Conservation (phyloP, 2,888 invertebrate genomes). For the Elysia crispata region DNA sequence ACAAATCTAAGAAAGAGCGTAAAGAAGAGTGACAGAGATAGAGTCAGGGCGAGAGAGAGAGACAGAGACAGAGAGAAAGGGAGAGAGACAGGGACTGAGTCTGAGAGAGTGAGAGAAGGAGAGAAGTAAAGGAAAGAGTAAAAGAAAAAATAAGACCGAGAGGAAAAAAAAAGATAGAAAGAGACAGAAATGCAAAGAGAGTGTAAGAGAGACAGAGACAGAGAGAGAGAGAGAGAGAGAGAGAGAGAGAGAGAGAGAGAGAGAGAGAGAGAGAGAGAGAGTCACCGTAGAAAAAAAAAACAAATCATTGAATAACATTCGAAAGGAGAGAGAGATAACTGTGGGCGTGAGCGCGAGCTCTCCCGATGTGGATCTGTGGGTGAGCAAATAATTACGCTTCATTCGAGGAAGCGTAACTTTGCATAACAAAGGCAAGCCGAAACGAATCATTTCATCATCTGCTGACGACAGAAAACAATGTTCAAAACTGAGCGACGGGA, state of each 20-base stretch:
- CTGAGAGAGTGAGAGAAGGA: not conserved
- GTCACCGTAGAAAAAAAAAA: too few species aligned
- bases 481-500: too few species aligned
- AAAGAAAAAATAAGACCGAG: not conserved
- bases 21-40: not conserved
- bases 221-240: not conserved
- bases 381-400: not conserved
- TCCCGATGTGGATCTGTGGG: not conserved
- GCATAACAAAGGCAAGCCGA: not conserved
- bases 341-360: too few species aligned
- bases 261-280: slow-evolving; percentile 17
- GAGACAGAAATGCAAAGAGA: not conserved
- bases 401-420: not conserved
- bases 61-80: not conserved
- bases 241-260: not conserved
- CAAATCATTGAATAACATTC: too few species aligned
- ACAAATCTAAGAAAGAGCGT: too few species aligned
- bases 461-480: not conserved
- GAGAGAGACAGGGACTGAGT: not conserved
- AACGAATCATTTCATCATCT: not conserved
- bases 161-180: too few species aligned
- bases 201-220: not conserved
- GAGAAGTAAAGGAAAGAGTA: not conserved
- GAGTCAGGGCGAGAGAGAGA: not conserved
- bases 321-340: too few species aligned